Base-by-base conservation (phyloP, 2,797 vertebrate genomes). In the Austrolebias charrua region DNA sequence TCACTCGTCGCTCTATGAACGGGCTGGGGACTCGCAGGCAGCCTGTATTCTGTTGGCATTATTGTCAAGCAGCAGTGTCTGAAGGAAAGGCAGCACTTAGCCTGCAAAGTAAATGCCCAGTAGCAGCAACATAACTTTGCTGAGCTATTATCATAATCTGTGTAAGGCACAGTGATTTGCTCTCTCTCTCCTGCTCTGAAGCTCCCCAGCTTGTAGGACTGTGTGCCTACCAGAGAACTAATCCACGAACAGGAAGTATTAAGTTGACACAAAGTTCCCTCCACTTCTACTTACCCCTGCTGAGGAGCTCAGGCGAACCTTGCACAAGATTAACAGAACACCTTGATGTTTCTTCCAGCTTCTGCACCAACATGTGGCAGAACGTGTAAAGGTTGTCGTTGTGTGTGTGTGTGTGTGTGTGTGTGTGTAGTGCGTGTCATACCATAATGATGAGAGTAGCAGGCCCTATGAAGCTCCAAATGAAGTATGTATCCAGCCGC, bases 401-500 rank as follows among this genome's bases (percentile, higher is more conserved):
- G 63, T 51, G 61, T 57, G 77, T 76, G 70, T 69, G 78, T 89
- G 1, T 77, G 38, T 40, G 38, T 40, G 11, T 20, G 64, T 75
- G 63, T 52, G 62, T 60, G 78, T 76, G 72, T 70, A 3, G 24
- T 24, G 24, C 24, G 79, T 89, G 2, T 77, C 94, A 96, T 89
- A 98, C 97, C 97, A 98, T 99, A 88, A 99, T 99, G 90, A 99
- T 99, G 89, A 98, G 95, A 69, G 97, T 98, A 53, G 97, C 97
- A 0, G 97, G 97, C 85, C 97, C 97, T 93, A 98, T 99, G 91
- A 99, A 99, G 89, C 97, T 98, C 97, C 97, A 99, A 92, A 99
- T 99, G 88, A 99, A 99, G 91, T 99, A 98, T 60, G 97, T 99
- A 90, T 99, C 97, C 91, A 98, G 91, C 72, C 97, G 93, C 33